Base-by-base conservation (phyloP, 2,888 invertebrate genomes). In the Apoderus coryli region DNA sequence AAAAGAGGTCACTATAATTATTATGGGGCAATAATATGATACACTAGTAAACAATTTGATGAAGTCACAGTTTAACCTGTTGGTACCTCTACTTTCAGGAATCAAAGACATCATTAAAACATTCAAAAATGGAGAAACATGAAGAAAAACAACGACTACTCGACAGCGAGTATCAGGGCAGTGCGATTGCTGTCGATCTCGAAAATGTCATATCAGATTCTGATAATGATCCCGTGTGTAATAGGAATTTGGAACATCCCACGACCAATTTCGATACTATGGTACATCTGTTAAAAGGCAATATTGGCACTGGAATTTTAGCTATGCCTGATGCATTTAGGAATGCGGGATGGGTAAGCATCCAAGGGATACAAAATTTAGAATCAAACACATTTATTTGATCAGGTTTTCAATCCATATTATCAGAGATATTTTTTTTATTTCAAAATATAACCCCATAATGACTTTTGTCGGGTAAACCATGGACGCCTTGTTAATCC, bases 281-380 rank as follows among this genome's bases (percentile, higher is more conserved):
- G 54, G 72, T 75, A 49, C 71, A 75, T 52, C 53, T 76, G 34
- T 54, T 76, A 27, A 76, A 76, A 51, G 74, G 72, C 2, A 48
- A 51, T 32, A 45, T 51, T 22, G 93, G 93, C 4, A 93, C 95
- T 1, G 96, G 96, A 3, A 90, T 96, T 44, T 63, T 96, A 42
- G 95, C 96, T 4, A 88, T 98, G 84, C 95, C 96, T 3, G 77
- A 88, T 60, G 92, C 90, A 10, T 84, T 92, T 52, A 76, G 79
- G 54, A 84, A 92, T 62, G 78, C 90, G 32, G 93, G 93, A 7
- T 64, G 92, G 33, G 69, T 39, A 30, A 31, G 32, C 31, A n/a
- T 27, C 6, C 5, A 11, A 25, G n/a, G n/a, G n/a, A n/a, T n/a
- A n/a, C n/a, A n/a, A n/a, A n/a, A n/a, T n/a, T n/a, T n/a, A n/a